Evolutionary conservation across 1,140 invertebrate genomes (phyloP).

Genomic region (Euglossa dilemma): DNA sequence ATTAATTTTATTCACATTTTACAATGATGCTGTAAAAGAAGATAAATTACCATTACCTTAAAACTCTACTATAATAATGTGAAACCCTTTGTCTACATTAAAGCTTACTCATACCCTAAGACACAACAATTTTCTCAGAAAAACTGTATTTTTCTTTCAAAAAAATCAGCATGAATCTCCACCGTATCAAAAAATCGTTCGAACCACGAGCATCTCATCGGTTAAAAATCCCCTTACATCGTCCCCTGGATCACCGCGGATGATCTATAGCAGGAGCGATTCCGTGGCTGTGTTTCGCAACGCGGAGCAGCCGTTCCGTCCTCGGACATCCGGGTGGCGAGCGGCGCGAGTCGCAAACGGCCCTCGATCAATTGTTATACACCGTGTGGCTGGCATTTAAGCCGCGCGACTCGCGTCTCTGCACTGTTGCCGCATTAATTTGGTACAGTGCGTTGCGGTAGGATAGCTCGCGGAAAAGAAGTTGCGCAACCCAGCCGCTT

Average conservation of each 20-base stretch:
- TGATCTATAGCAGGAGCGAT: conserved; percentile 33
- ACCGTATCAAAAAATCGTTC: no score
- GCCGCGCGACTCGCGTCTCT: conserved; percentile 20
- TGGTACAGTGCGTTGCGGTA: conserved; percentile 62
- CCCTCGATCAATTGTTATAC: conserved; percentile 64
- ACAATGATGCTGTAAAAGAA: no score
- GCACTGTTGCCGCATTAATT: conserved; percentile 61
- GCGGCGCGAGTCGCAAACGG: conserved; percentile 23
- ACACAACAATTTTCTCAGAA: no score
- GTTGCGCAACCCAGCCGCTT: conserved; percentile 62
- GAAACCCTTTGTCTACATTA: no score
- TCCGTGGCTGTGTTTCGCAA: conserved; percentile 42
- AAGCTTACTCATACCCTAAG: no score
- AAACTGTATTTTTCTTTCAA: no score
- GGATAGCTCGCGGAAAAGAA: conserved; percentile 66
- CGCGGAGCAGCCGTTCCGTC: conserved; percentile 23
- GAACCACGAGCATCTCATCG: no score
- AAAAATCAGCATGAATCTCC: no score
- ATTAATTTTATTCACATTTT: no score
- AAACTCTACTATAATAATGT: no score
- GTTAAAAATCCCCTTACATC: no score
- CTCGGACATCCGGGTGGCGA: conserved; percentile 64
- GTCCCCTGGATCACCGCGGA: not conserved
- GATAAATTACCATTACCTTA: no score
- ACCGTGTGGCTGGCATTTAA: conserved; percentile 63